Base-by-base conservation (phyloP, 2,797 vertebrate genomes). In the Borostomias antarcticus region DNA sequence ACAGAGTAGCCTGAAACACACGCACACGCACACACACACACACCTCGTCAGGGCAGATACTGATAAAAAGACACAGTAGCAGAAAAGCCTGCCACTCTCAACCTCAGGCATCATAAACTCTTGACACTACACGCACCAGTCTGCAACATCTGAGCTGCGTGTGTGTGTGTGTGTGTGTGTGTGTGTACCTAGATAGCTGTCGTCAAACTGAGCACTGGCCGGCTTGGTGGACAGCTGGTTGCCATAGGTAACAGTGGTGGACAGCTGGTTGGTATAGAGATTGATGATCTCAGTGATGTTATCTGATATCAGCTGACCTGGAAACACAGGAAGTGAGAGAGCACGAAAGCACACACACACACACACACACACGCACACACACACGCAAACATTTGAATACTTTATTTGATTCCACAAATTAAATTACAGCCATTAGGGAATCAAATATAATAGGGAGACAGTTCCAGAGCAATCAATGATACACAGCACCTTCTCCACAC, bases 241-340 rank as follows among this genome's bases (percentile, higher is more conserved):
- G 2, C 82, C 83, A 15, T 93, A 94, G 2, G 85, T 86, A 2
- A n/a, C n/a, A n/a, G n/a, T n/a, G n/a, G 86, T 90, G 33, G 85
- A 90, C 73, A 84, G 75, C 43, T 72, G 87, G 37, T 90, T 74
- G 61, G 89, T 84, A 5, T 92, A 92, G 69, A 88, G 90, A 13
- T 82, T 89, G 50, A 95, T 81, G 17, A 95, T 93, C 75, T 94
- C 92, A 28, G 91, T 76, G 66, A 94, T 87, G 53, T 88, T 85
- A 64, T 94, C 93, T 0, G 93, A 94, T 82, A 95, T 94, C 17
- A 95, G 89, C n/a, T 95, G 93, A 62, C 93, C 93, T 82, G 72
- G 13, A 33, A 52, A 59, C n/a, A 35, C 33, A 35, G 33, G 33
- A 35, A 35, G 33, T 35, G 5, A 35, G 33, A 35, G 33, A 35